Percentiles rank a stretch among this genome's conserved stretches.
phyloP scores from a whole-genome alignment of 2,888 invertebrate species.

The Apotomis capreana region DNA sequence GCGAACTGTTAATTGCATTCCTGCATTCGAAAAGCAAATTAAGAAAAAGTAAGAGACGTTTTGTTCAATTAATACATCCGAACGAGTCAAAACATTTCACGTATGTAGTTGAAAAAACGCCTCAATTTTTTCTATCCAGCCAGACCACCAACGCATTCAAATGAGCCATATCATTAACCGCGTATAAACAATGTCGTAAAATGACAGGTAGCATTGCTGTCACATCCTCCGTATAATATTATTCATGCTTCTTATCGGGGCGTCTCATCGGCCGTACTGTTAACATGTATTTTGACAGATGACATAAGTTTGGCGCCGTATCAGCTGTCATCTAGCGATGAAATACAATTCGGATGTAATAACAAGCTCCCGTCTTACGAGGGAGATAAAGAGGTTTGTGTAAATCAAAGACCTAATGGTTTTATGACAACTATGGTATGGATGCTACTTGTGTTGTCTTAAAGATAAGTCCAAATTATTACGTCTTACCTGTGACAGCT shows the following conservation, averaged over 20 bases:
- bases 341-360: constrained; percentile 79
- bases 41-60: constrained; percentile 13
- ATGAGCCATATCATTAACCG: constrained; percentile 78
- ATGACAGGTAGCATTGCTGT: constrained; percentile 77
- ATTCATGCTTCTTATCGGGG: constrained; percentile 65
- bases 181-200: constrained; percentile 78
- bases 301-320: constrained; percentile 81
- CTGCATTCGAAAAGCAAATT: constrained; percentile 9
- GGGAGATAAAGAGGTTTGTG: constrained; percentile 66
- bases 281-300: constrained; percentile 83
- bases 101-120: constrained; percentile 54
- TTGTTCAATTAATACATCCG: constrained; percentile 36
- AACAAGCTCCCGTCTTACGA: constrained; percentile 82
- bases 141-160: constrained; percentile 80
- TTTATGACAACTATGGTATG: constrained; percentile 36
- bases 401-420: constrained; percentile 64
- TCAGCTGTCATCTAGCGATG: constrained; percentile 76
- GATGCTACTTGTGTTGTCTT: constrained; percentile 47
- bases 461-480: constrained; percentile 9
- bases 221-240: constrained; percentile 69
- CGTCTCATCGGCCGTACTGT: constrained; percentile 70
- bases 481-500: too few relatives aligned
- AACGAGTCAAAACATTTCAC: constrained; percentile 38
- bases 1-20: constrained; percentile 64
- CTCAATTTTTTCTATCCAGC: constrained; percentile 58